Evolutionary conservation across 1,140 invertebrate species (phyloP).

Genomic region (Ips typographus): DNA sequence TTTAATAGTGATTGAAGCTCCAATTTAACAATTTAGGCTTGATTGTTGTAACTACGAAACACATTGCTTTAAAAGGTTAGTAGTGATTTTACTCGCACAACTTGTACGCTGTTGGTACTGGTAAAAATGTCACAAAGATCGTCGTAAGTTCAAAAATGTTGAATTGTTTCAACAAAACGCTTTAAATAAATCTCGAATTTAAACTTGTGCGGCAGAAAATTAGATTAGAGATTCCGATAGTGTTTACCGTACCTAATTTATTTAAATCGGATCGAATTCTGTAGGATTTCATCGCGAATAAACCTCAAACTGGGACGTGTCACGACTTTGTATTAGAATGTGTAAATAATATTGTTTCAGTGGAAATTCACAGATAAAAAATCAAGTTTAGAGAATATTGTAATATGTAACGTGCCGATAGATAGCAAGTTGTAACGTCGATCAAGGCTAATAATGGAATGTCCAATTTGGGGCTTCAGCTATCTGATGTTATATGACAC

Average conservation of each 20-base stretch:
- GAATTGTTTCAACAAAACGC: background rate
- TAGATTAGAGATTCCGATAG: background rate
- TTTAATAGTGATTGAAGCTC: too few species aligned
- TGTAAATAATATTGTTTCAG: background rate
- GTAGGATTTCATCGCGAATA: background rate
- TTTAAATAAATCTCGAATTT: background rate
- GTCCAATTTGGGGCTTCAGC: background rate
- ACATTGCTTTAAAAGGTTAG: too few species aligned
- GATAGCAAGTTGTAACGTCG: background rate
- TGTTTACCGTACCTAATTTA: slow-evolving; percentile 2
- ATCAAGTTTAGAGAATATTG: background rate
- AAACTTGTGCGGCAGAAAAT: background rate
- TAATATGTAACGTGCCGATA: background rate
- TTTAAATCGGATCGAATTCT: background rate
- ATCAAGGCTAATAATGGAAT: background rate
- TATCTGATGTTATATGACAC: background rate
- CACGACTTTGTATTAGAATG: background rate
- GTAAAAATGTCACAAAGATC: background rate
- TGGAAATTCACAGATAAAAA: background rate
- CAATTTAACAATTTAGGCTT: too few species aligned
- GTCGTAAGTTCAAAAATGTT: background rate
- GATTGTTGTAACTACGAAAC: too few species aligned
- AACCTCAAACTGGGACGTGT: background rate
- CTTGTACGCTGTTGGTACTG: background rate
- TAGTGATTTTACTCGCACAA: too few species aligned